A percentile compares a stretch with the other conserved stretches of the same genome.
These are phyloP conservation scores for Andrena dorsata DNA, from an alignment of 2,888 invertebrate genomes.

Conservation along the genomic window DNA sequence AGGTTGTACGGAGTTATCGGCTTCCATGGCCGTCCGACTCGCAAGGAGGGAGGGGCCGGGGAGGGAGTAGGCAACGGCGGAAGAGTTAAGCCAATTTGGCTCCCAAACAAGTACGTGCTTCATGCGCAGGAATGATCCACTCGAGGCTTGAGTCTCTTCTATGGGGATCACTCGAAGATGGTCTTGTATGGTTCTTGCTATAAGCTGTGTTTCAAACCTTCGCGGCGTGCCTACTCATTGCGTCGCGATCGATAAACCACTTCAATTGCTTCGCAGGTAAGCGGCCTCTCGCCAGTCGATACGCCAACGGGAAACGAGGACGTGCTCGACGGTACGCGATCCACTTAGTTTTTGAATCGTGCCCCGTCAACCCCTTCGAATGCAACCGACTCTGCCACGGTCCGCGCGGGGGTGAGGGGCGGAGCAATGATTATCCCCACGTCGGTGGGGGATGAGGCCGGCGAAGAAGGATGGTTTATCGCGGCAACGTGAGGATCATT, in stretches of 20 bases:
- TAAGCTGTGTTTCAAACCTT: constrained; percentile 49
- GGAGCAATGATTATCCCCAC: constrained; percentile 38
- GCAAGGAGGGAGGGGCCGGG: not conserved
- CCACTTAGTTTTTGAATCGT: constrained; percentile 32
- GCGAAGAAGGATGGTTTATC: constrained; percentile 58
- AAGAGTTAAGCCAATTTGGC: constrained; percentile 74
- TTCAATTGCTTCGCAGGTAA: constrained; percentile 54
- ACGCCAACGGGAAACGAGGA: constrained; percentile 28
- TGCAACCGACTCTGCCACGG: not conserved
- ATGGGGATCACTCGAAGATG: constrained; percentile 64
- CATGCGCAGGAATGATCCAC: constrained; percentile 69
- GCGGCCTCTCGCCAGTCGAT: constrained; percentile 45
- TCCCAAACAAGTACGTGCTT: constrained; percentile 68
- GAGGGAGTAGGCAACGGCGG: constrained; percentile 49
- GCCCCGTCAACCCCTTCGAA: too few relatives aligned
- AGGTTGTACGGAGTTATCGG: constrained; percentile 48
- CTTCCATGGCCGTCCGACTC: constrained; percentile 36
- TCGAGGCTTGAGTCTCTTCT: constrained; percentile 69
- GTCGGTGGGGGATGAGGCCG: constrained; percentile 5
- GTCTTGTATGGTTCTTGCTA: constrained; percentile 49
- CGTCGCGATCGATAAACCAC: constrained; percentile 57
- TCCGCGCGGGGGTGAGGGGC: not conserved
- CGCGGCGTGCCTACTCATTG: constrained; percentile 41
- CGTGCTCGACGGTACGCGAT: constrained; percentile 35
- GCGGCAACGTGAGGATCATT: constrained; percentile 62